These are phyloP conservation scores for Alethe diademata DNA, from an alignment of 2,113 vertebrate genomes.

Conservation along the genomic window DNA sequence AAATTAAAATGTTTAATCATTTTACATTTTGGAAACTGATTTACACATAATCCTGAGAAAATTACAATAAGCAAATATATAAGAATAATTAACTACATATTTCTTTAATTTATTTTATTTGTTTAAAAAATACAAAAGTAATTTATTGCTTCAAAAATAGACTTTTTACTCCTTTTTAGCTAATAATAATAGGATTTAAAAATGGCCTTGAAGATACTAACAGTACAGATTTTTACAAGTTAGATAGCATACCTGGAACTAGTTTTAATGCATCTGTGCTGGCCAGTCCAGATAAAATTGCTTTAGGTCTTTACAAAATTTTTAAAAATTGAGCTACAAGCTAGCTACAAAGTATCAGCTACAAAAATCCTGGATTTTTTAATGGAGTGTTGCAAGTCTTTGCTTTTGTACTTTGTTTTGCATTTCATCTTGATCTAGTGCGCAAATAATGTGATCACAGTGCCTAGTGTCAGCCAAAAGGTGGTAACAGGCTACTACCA, in stretches of 20 bases:
- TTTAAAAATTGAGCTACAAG: not conserved
- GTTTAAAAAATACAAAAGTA: constrained; percentile 10
- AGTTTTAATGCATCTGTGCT: not conserved
- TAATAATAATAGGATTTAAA: not conserved
- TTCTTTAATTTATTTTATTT: constrained; percentile 5
- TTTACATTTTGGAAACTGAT: not conserved
- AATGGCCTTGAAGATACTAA: not conserved
- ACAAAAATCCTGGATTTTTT: not conserved
- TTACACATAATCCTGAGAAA: not conserved
- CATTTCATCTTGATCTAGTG: not conserved
- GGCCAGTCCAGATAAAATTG: not conserved
- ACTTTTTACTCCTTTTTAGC: not conserved
- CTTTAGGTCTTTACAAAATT: not conserved
- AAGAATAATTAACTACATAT: not conserved
- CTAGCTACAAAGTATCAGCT: not conserved
- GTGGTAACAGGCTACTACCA: not conserved
- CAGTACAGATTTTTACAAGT: not conserved
- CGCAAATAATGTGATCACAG: not conserved
- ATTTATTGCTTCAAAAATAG: constrained; percentile 10
- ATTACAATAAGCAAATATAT: not conserved
- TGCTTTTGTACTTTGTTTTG: not conserved
- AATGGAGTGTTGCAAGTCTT: not conserved
- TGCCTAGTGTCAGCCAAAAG: not conserved
- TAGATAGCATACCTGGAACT: not conserved
- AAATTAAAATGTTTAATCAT: not conserved